Evolutionary conservation across 2,113 vertebrate genomes (phyloP).

Genomic region (Catharus bicknelli): DNA sequence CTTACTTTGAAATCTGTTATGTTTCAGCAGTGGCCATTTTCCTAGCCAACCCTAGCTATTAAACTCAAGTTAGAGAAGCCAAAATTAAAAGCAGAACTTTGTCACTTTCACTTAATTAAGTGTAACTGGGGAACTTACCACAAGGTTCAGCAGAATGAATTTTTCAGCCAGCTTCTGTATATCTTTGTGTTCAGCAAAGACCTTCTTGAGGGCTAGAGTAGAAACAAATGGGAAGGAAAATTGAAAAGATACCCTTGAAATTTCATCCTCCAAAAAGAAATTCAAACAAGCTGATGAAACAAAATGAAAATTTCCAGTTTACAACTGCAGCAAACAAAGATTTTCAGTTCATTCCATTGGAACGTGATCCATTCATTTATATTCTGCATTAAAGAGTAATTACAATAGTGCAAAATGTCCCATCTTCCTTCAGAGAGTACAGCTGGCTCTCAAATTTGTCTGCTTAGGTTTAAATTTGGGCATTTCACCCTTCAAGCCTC

Average conservation of each 20-base stretch:
- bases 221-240: not conserved
- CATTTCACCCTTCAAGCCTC: not conserved
- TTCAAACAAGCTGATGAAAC: not conserved
- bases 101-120: not conserved
- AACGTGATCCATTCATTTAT: not conserved
- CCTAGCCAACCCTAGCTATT: not conserved
- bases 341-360: not conserved
- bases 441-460: not conserved
- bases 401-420: not conserved
- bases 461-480: not conserved
- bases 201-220: slow-evolving; percentile 86
- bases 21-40: not conserved
- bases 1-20: not conserved
- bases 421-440: not conserved
- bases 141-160: slow-evolving; percentile 89
- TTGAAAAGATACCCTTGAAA: not conserved
- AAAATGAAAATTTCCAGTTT: not conserved
- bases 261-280: not conserved
- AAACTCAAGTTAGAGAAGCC: not conserved
- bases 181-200: slow-evolving; percentile 81
- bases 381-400: not conserved
- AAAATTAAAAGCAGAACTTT: not conserved
- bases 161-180: slow-evolving; percentile 88
- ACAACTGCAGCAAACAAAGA: not conserved
- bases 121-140: slow-evolving; percentile 78